Evolutionary conservation across 2,113 vertebrate species (phyloP), one percentile per base, ranked within the genome.

Genomic region (Lepus americanus): DNA sequence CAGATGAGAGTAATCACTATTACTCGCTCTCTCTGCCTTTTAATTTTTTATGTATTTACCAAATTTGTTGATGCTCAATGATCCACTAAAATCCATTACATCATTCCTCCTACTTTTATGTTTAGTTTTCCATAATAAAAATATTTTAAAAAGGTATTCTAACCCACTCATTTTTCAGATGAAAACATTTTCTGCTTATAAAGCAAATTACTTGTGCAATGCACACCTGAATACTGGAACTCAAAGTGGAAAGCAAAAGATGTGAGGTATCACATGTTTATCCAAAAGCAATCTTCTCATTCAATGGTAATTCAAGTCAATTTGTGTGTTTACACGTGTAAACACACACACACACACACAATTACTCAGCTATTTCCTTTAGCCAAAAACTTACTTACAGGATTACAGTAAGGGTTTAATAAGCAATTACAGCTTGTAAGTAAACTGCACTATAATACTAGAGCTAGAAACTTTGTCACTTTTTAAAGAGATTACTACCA

Each of bases 191-290:
- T 33, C 66, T 81, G 33, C 13, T 73, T 59, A 4, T 53, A 89
- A 90, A 86, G 31, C 84, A 82, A 85, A 12, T 94, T 33, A 77
- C 20, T 66, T 84, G 39, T 36, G 11, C 63, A 72, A 55, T 44
- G 3, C 53, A 90, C 3, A 3, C 76, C 55, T 88, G 10, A 67
- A 66, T 64, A 72, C 0, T 25, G 13, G 1, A 77, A 70, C 23
- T 84, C 90, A 87, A 44, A 69, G 88, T 83, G 20, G 9, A 79
- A 36, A 22, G 82, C 63, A 77, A 77, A 72, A 20, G 12, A 78
- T 93, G 36, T 13, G 14, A 96, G 97, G 95, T 80, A 77, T 83
- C 64, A 78, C 39, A 84, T 94, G 39, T 76, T 96, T 82, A 97
- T 96, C n/a, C 92, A 95, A 89, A 87, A 16, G 91, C 63, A 77